Conservation (phyloP, 2,888 invertebrate genomes). For the Corythucha ciliata region DNA sequence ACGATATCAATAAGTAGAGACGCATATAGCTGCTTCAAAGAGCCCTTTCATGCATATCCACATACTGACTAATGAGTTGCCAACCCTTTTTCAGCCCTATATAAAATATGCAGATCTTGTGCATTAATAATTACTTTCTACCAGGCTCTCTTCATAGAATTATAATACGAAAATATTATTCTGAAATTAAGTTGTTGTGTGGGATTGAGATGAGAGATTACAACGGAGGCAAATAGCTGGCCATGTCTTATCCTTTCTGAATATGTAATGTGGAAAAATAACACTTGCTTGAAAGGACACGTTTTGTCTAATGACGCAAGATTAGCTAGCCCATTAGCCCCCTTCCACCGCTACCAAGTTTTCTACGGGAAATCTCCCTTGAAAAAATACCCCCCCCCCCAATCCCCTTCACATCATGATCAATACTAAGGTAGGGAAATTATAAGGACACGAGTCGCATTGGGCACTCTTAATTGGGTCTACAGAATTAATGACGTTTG, state of each 20-base stretch:
- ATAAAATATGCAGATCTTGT: constrained; percentile 25
- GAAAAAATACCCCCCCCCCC: too few species aligned
- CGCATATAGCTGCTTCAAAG: too few species aligned
- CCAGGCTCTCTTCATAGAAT: constrained; percentile 21
- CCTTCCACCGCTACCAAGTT: too few species aligned
- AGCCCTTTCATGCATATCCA: too few species aligned
- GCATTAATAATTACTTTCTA: constrained; percentile 24
- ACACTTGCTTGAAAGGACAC: constrained; percentile 22
- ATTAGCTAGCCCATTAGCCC: constrained; percentile 9
- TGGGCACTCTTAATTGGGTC: constrained; percentile 17
- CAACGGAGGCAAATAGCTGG: constrained; percentile 14
- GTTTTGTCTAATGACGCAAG: constrained; percentile 21
- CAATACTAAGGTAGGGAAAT: too few species aligned
- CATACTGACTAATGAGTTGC: constrained; percentile 21
- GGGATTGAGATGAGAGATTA: constrained; percentile 23
- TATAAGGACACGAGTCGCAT: too few species aligned
- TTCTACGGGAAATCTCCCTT: too few species aligned
- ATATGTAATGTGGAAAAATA: constrained; percentile 25
- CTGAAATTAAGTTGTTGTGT: constrained; percentile 23
- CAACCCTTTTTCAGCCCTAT: constrained; percentile 17
- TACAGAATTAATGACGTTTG: constrained; percentile 20
- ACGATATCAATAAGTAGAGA: too few species aligned
- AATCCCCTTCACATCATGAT: too few species aligned
- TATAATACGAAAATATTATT: constrained; percentile 23
- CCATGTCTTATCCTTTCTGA: constrained; percentile 24